Base-by-base conservation (phyloP, 2,797 vertebrate species). In the Poecile montanus region DNA sequence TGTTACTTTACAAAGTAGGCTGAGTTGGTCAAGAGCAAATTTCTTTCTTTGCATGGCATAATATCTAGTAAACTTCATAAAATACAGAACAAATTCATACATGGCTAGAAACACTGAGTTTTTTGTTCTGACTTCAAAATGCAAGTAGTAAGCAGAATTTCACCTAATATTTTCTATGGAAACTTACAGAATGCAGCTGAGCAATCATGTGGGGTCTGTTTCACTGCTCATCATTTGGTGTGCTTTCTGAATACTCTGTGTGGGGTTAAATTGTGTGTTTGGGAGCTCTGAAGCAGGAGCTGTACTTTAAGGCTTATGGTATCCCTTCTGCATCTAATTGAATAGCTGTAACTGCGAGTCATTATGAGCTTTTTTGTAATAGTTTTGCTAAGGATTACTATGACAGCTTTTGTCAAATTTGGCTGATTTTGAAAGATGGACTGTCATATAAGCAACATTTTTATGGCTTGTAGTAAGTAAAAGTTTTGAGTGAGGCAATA, bases 191-290 rank as follows among this genome's bases (percentile, higher is more conserved):
- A 72, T 30, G 10, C 9, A 62, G 7, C 63, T 56, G 29, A 85
- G 54, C 29, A 65, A 3, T 29, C 29, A 1, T 3, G 2, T 0
- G 1, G 21, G 6, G 6, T 57, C n/a, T 68, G 7, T 86, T 42
- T 83, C 7, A 2, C 18, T 60, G 25, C 38, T 80, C 32, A 13
- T 67, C 9, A 9, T 30, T 75, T 67, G 38, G 16, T 73, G 30
- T 44, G 26, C 38, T 82, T 13, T 70, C 26, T 88, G 54, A 89
- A 57, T 42, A 40, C 10, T 22, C 16, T 65, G 53, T 71, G 36
- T 72, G 53, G 32, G 7, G n/a, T 45, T 89, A 38, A 50, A 13
- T 74, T 42, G 16, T 53, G 21, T 45, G 18, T 36, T 45, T 12
- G 19, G 27, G 42, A 57, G 19, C 16, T 38, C 38, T 74, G 53